A percentile compares a stretch with the other conserved stretches of the same genome.
Evolutionary conservation across 2,797 vertebrate genomes (phyloP).

Genomic region (Gymnodraco acuticeps): DNA sequence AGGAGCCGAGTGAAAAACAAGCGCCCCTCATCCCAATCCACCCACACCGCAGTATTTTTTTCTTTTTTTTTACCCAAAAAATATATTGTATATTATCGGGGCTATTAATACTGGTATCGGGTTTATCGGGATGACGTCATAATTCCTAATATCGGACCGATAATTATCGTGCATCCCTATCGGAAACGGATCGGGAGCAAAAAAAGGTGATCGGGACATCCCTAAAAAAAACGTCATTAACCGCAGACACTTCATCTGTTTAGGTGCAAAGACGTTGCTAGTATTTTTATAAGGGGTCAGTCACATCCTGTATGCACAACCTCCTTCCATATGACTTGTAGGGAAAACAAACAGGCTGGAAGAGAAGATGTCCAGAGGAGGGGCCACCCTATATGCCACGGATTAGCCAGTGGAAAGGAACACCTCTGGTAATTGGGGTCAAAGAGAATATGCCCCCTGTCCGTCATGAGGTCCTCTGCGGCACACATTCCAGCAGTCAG

Average conservation of each 20-base stretch:
- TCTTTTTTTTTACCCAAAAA: too few relatives aligned
- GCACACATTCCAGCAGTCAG: constrained; percentile 60
- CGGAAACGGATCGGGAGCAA: too few relatives aligned
- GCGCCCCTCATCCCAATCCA: too few relatives aligned
- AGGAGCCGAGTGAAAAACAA: too few relatives aligned
- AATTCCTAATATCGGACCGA: too few relatives aligned
- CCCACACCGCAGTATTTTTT: too few relatives aligned
- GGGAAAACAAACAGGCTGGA: constrained; percentile 48
- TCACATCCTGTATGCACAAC: constrained; percentile 38
- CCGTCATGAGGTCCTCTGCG: constrained; percentile 75
- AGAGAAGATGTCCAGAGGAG: constrained; percentile 56
- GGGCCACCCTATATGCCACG: constrained; percentile 57
- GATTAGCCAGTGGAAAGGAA: constrained; percentile 79
- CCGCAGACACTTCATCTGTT: background rate
- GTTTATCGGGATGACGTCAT: too few relatives aligned
- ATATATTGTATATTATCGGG: too few relatives aligned
- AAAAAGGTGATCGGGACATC: too few relatives aligned
- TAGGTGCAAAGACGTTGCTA: background rate
- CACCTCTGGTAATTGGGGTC: constrained; percentile 85
- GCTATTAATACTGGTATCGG: too few relatives aligned
- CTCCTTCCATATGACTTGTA: constrained; percentile 27
- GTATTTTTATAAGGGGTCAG: constrained; percentile 42
- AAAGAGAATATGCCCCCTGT: constrained; percentile 78
- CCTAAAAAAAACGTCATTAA: background rate
- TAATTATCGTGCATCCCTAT: too few relatives aligned